Base-by-base conservation (phyloP, 2,888 invertebrate genomes). In the Drosophila sordidapex region DNA sequence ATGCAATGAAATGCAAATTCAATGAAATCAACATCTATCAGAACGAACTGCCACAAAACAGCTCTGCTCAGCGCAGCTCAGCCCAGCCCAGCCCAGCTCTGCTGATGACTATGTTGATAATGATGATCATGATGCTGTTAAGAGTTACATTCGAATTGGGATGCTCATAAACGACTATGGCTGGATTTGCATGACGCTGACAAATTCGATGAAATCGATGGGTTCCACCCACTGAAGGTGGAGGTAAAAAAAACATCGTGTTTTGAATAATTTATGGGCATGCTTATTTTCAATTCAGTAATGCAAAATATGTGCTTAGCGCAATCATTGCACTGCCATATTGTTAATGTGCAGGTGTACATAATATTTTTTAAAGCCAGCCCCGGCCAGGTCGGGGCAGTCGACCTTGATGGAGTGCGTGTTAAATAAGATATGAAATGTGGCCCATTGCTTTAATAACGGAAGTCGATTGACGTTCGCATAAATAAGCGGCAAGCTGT, bases 401-500 rank as follows among this genome's bases (percentile, higher is more conserved):
- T 31, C 40, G 64, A 60, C 49, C 57, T 56, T 51, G 33, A 29
- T 36, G 35, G 43, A 33, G 38, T 40, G 54, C 59, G 70, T 68
- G 63, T 57, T 71, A 77, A 76, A 83, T 83, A 62, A 76, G 65
- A 66, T 71, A 76, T 63, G 49, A 70, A 43, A 31, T 49, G 66
- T 33, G 54, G 25, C 13, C 35, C 46, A 43, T 56, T 56, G 18
- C 40, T 13, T 57, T 52, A 51, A 36, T 21, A 71, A 38, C 40
- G 60, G 63, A 59, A 53, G 56, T 40, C 64, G 66, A 68, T 74
- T 76, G 70, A 49, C 57, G 63, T 49, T n/a, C 58, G 58, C 74
- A 80, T 88, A 82, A 88, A 86, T 88, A 82, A 80, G 66, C 52
- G 49, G 53, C 43, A 73, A 60, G 68, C 62, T 48, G 83, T 72